Evolutionary conservation across 2,113 vertebrate genomes (phyloP).

Genomic region (Nansenia antarctica): DNA sequence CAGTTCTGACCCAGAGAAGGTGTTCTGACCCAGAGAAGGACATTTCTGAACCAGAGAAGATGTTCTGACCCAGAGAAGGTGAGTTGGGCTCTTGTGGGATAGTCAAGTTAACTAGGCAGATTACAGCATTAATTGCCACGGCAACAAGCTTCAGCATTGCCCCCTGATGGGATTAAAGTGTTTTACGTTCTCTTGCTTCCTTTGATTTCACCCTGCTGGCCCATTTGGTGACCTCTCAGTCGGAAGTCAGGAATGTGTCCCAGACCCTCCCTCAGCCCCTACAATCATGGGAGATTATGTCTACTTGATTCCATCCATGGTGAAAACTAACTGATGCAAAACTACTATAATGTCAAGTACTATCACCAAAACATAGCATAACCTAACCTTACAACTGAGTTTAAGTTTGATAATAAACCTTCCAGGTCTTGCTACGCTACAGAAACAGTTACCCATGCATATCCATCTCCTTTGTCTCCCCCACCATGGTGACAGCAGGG

Average conservation of each 20-base stretch:
- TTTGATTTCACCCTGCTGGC: background rate
- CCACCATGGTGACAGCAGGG: background rate
- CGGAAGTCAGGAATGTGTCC: constrained; percentile 1
- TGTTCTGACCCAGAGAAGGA: too few species aligned
- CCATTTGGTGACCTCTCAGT: constrained; percentile 20
- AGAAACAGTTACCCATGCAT: background rate
- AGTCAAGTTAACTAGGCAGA: background rate
- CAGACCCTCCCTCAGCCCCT: background rate
- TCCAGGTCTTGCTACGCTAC: background rate
- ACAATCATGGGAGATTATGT: background rate
- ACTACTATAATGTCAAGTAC: background rate
- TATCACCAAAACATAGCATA: background rate
- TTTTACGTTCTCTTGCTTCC: background rate
- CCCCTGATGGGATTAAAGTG: background rate
- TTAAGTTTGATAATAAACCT: background rate
- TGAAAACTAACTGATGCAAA: background rate
- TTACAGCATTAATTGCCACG: background rate
- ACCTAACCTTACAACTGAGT: background rate
- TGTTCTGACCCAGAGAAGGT: too few species aligned
- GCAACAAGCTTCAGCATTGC: background rate
- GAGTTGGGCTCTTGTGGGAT: background rate
- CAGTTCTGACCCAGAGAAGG: too few species aligned
- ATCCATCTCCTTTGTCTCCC: background rate
- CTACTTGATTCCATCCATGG: background rate
- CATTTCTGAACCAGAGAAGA: too few species aligned